These are phyloP conservation scores for Cosmia pyralina DNA, from an alignment of 2,888 invertebrate genomes.

Conservation along the genomic window DNA sequence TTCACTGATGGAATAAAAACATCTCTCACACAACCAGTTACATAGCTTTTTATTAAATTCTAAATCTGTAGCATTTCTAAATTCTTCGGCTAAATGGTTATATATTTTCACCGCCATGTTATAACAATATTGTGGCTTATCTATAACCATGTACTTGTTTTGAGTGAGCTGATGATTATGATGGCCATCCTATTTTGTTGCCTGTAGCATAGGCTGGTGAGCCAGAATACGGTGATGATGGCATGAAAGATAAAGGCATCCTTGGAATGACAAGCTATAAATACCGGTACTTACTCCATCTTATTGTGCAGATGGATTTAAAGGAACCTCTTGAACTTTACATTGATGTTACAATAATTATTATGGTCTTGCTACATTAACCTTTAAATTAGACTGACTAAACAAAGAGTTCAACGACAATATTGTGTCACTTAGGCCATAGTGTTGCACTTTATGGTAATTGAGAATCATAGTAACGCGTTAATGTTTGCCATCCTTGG, in stretches of 20 bases:
- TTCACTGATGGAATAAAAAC: no score
- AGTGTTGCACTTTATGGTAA: conserved; percentile 52
- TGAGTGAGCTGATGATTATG: background rate
- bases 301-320: background rate
- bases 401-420: conserved; percentile 10
- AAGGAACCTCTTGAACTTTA: no score
- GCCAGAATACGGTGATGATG: background rate
- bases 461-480: conserved; percentile 44
- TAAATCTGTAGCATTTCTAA: no score
- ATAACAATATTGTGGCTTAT: no score
- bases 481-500: conserved; percentile 30
- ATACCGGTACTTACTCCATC: background rate
- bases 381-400: conserved; percentile 3
- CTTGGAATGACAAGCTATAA: background rate
- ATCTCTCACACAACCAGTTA: no score
- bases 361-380: background rate
- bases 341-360: background rate
- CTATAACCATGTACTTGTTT: background rate
- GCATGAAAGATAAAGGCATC: no score
- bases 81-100: no score
- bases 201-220: background rate
- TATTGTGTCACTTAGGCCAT: conserved; percentile 43
- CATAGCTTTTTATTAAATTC: no score
- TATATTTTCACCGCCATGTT: no score
- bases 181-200: background rate